A percentile compares a stretch with the other conserved stretches of the same genome.
These are phyloP conservation scores for Pammene fasciana DNA, from an alignment of 2,888 invertebrate genomes.

Conservation along the genomic window DNA sequence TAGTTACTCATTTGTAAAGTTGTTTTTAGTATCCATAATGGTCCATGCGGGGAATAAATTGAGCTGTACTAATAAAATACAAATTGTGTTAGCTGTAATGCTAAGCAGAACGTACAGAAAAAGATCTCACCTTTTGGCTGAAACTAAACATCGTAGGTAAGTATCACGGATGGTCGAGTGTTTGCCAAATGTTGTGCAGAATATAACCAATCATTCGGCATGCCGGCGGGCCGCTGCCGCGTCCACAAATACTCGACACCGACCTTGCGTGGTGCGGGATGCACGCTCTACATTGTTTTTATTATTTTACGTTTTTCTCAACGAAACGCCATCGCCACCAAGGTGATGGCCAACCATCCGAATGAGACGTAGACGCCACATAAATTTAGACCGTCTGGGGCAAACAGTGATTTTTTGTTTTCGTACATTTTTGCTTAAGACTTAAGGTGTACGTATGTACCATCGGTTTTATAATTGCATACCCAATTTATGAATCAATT, in stretches of 20 bases:
- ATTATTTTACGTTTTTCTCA: slow-evolving; percentile 73
- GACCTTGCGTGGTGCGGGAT: slow-evolving; percentile 72
- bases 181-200: slow-evolving; percentile 63
- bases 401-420: slow-evolving; percentile 11
- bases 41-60: neutral
- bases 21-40: slow-evolving; percentile 4
- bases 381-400: slow-evolving; percentile 23
- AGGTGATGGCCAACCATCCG: slow-evolving; percentile 70
- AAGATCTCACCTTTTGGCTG: slow-evolving; percentile 33
- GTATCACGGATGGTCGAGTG: slow-evolving; percentile 51
- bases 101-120: slow-evolving; percentile 23
- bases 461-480: too few relatives aligned
- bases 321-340: slow-evolving; percentile 63
- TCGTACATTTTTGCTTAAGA: neutral
- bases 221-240: slow-evolving; percentile 57
- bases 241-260: slow-evolving; percentile 78
- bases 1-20: neutral
- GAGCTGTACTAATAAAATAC: slow-evolving; percentile 15
- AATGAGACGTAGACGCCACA: slow-evolving; percentile 28
- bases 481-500: too few relatives aligned
- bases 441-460: too few relatives aligned
- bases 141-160: slow-evolving; percentile 30
- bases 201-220: slow-evolving; percentile 68
- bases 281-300: slow-evolving; percentile 75
- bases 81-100: slow-evolving; percentile 19